These are phyloP conservation scores for Rotaria macrura DNA, from an alignment of 2,888 invertebrate genomes.

Conservation along the genomic window DNA sequence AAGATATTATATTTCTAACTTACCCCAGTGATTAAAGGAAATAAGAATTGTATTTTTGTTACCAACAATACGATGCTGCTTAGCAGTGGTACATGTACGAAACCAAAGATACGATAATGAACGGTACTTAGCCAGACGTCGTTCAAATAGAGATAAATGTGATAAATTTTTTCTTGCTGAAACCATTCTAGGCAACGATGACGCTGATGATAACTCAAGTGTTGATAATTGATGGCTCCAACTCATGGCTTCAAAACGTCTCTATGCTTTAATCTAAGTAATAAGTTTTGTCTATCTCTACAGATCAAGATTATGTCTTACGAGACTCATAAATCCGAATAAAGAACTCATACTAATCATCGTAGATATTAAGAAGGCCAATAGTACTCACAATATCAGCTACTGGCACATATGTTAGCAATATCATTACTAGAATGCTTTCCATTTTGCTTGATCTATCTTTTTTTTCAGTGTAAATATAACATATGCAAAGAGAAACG, in stretches of 20 bases:
- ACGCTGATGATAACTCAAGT: neutral
- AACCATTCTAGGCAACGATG: neutral
- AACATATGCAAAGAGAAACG: neutral
- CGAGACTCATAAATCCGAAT: neutral
- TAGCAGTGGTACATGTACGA: neutral
- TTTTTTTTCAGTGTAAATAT: neutral
- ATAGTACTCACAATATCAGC: neutral
- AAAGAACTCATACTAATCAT: neutral
- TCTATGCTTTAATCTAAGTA: neutral
- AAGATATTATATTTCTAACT: neutral
- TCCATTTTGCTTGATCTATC: neutral
- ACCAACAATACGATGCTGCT: neutral
- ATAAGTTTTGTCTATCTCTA: neutral
- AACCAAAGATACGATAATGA: neutral
- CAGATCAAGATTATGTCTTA: neutral
- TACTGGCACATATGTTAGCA: neutral
- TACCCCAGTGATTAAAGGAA: neutral
- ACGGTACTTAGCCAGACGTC: neutral
- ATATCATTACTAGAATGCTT: neutral
- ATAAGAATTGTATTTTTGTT: neutral
- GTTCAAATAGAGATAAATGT: neutral
- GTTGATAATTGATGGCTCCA: neutral
- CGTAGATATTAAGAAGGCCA: neutral
- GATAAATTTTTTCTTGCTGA: neutral
- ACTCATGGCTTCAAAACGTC: neutral